These are phyloP conservation scores for Argynnis bischoffii DNA, from an alignment of 2,888 invertebrate genomes.

Conservation along the genomic window DNA sequence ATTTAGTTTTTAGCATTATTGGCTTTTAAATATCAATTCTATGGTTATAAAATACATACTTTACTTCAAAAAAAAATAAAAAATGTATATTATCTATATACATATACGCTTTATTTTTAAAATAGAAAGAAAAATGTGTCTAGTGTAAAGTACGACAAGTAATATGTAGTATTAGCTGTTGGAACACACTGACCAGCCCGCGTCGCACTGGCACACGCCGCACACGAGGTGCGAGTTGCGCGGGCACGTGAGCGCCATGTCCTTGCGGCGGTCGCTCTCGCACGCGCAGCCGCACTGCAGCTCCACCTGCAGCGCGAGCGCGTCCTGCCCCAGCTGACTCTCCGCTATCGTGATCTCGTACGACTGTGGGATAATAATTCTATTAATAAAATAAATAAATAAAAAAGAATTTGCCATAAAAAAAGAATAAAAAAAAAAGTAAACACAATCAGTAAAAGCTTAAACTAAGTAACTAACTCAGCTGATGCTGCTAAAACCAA, in stretches of 20 bases:
- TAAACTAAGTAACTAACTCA: too few relatives aligned
- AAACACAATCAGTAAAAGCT: too few relatives aligned
- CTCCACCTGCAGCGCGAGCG: constrained; percentile 86
- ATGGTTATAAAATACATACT: too few relatives aligned
- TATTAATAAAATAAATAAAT: too few relatives aligned
- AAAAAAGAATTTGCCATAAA: too few relatives aligned
- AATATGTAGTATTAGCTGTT: neutral
- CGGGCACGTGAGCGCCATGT: constrained; percentile 64
- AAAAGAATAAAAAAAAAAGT: too few relatives aligned
- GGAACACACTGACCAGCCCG: constrained; percentile 78
- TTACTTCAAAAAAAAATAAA: too few relatives aligned
- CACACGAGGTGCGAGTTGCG: constrained; percentile 82
- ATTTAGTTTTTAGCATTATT: too few relatives aligned
- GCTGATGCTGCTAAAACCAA: too few relatives aligned
- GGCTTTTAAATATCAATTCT: too few relatives aligned
- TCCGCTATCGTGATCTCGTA: constrained; percentile 86
- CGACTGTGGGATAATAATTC: constrained; percentile 48
- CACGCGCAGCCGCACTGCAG: constrained; percentile 89
- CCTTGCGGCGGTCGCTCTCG: constrained; percentile 57
- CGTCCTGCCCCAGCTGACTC: constrained; percentile 87
- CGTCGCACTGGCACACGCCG: constrained; percentile 85
- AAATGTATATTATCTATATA: neutral
- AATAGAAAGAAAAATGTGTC: too few relatives aligned
- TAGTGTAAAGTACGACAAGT: neutral
- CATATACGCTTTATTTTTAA: too few relatives aligned